Conservation (phyloP, 2,113 vertebrate genomes). For the Cryptomyrus ogoouensis region DNA sequence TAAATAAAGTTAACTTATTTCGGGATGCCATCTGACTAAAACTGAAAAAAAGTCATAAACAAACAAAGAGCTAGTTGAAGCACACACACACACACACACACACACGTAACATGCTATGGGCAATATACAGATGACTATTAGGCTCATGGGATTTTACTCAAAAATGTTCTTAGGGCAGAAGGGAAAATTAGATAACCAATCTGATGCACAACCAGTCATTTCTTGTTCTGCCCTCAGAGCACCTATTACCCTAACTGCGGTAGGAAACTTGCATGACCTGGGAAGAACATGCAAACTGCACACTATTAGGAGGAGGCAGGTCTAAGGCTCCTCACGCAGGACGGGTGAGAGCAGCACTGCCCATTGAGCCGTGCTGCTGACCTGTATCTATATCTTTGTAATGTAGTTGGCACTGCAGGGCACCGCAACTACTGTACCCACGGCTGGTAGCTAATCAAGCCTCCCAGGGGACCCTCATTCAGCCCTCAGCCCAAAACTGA, state of each 20-base stretch:
- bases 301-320: background rate
- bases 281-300: background rate
- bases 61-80: background rate
- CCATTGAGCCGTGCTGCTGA: background rate
- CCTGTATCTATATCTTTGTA: background rate
- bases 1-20: background rate
- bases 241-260: background rate
- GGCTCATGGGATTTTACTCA: background rate
- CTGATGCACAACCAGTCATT: background rate
- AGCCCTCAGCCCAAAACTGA: background rate
- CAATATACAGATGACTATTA: background rate
- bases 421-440: background rate
- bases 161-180: background rate
- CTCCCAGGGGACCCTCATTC: background rate
- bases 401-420: background rate
- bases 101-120: background rate
- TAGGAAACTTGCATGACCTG: background rate
- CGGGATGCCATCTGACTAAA: background rate
- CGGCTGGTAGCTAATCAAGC: background rate
- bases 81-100: background rate
- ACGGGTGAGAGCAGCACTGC: background rate
- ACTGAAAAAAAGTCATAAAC: background rate
- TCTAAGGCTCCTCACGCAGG: background rate
- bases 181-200: background rate
- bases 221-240: background rate